phyloP scores from a whole-genome alignment of 1,140 invertebrate genomes.

The Oppia nitens region DNA sequence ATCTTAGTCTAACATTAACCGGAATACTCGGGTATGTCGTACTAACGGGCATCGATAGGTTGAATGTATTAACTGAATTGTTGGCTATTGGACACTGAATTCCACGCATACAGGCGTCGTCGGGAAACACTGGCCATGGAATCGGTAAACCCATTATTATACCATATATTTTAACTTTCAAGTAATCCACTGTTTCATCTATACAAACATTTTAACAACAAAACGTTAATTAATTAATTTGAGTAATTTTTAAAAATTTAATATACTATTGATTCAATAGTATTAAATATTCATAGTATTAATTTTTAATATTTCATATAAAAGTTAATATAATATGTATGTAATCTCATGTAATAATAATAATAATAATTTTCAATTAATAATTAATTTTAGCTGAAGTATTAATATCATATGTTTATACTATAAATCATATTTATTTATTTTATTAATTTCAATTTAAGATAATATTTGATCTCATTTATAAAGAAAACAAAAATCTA shows the following conservation, averaged over 20 bases:
- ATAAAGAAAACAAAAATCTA: no score
- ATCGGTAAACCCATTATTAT: not conserved
- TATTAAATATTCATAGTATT: no score
- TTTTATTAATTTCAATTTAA: no score
- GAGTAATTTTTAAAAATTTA: no score
- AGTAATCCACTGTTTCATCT: not conserved
- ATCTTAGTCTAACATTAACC: not conserved
- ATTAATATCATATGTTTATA: no score
- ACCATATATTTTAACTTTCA: not conserved
- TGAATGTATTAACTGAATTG: not conserved
- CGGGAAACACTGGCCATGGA: not conserved
- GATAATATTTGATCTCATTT: no score
- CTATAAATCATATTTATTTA: no score
- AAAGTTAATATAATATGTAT: not conserved
- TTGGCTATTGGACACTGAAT: not conserved
- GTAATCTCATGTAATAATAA: not conserved
- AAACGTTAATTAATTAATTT: no score
- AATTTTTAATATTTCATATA: not conserved
- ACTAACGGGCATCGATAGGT: not conserved
- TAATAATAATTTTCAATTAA: no score
- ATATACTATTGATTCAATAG: no score
- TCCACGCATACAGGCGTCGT: not conserved
- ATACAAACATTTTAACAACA: no score
- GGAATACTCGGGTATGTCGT: not conserved
- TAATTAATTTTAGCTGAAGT: no score